Conservation (phyloP, 2,113 vertebrate genomes). For the Speoplatyrhinus poulsoni region DNA sequence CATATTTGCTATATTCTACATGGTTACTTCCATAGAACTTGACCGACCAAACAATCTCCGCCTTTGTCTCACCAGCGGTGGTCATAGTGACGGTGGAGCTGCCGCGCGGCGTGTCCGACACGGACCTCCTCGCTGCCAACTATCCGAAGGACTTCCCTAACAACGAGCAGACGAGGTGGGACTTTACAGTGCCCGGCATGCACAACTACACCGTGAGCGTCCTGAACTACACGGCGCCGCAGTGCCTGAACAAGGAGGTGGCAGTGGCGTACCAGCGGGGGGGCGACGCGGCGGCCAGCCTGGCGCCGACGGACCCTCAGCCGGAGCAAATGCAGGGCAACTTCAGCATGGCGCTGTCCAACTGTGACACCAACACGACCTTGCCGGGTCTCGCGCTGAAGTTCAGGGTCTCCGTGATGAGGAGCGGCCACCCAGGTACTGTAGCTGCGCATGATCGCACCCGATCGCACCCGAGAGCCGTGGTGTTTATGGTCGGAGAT, state of each 20-base stretch:
- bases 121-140: slow-evolving; percentile 82
- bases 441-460: too few species aligned
- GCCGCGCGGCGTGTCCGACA: slow-evolving; percentile 69
- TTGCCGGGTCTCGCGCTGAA: slow-evolving; percentile 71
- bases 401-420: slow-evolving; percentile 79
- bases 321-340: slow-evolving; percentile 80
- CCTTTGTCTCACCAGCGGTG: slow-evolving; percentile 59
- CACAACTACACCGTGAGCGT: slow-evolving; percentile 84
- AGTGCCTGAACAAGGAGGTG: slow-evolving; percentile 78
- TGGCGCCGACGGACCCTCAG: slow-evolving; percentile 73
- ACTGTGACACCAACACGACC: slow-evolving; percentile 79
- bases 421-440: slow-evolving; percentile 72
- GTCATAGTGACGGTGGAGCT: slow-evolving; percentile 83
- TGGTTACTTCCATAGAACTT: not conserved
- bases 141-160: slow-evolving; percentile 79
- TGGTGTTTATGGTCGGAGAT: too few species aligned
- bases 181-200: slow-evolving; percentile 79
- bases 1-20: not conserved
- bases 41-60: not conserved
- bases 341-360: slow-evolving; percentile 85
- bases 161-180: slow-evolving; percentile 83
- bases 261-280: slow-evolving; percentile 78
- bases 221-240: slow-evolving; percentile 73
- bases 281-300: slow-evolving; percentile 48
- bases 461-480: too few species aligned